phyloP scores from a whole-genome alignment of 1,140 invertebrate genomes.

The Psilanteris sp. region DNA sequence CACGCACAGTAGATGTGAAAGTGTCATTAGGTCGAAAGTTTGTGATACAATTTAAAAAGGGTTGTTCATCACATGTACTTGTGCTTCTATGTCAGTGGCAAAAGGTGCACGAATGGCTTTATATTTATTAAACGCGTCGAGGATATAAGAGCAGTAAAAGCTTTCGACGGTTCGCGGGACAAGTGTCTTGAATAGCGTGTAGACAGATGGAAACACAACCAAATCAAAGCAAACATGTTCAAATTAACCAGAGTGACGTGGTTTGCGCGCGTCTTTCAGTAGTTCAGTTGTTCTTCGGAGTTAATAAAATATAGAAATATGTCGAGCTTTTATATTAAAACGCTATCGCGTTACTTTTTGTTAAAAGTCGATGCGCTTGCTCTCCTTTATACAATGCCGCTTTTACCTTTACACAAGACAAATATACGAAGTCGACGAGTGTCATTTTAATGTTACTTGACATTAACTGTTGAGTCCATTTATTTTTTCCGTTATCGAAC shows the following conservation, averaged over 20 bases:
- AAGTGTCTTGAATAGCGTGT: constrained; percentile 14
- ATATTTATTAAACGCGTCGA: constrained; percentile 51
- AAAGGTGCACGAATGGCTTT: constrained; percentile 33
- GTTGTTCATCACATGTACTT: constrained; percentile 32
- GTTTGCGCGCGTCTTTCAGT: no score
- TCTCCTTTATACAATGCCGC: constrained; percentile 2
- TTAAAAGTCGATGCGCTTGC: no score
- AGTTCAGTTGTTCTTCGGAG: neutral
- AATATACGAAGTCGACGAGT: constrained; percentile 1
- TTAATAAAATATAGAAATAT: constrained; percentile 1
- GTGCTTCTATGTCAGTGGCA: constrained; percentile 13
- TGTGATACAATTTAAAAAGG: constrained; percentile 36
- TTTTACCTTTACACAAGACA: constrained; percentile 4
- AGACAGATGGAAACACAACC: constrained; percentile 3
- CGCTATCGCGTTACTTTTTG: constrained; percentile 14
- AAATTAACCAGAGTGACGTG: constrained; percentile 7
- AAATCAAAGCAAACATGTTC: constrained; percentile 31
- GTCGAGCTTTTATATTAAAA: constrained; percentile 3
- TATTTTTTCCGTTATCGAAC: no score
- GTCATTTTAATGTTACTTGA: constrained; percentile 1
- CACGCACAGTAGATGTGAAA: no score
- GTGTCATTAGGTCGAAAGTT: constrained; percentile 41
- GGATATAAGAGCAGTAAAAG: constrained; percentile 50
- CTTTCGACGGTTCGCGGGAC: constrained; percentile 35
- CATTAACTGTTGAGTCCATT: no score